Evolutionary conservation across 92 coral and sea anemone genomes (phyloP), one percentile per base, ranked within the genome.

Genomic region (Isaurus tuberculatus): DNA sequence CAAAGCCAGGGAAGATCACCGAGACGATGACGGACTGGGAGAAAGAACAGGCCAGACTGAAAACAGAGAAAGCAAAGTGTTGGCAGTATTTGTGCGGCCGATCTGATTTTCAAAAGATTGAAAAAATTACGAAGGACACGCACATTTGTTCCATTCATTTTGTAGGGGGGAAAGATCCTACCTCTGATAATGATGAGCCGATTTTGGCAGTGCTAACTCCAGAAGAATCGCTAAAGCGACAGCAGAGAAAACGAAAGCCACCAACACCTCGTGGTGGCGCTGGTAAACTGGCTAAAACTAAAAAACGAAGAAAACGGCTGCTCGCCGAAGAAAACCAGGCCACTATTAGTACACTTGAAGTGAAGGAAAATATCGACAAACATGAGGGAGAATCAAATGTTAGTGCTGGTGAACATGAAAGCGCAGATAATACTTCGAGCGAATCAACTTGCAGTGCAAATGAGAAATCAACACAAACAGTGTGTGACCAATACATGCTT

Each of bases 391-490:
- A 25, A n/a, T n/a, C n/a, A n/a, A n/a, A n/a, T n/a, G n/a, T n/a
- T n/a, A n/a, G n/a, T n/a, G n/a, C n/a, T n/a, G n/a, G n/a, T 65
- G 37, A 65, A 65, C 28, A 65, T 16, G n/a, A 65, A n/a, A n/a
- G n/a, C 71, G 15, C 17, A 27, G 36, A 65, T n/a, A n/a, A 32
- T 20, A 29, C 23, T 32, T 25, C 14, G 17, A n/a, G n/a, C n/a
- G 4, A 65, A 25, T 5, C 1, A 11, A 17, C 25, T 28, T 15
- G 69, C 37, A 36, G 8, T 36, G n/a, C 42, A 36, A 36, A 8
- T 36, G 71, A 65, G 14, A 65, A 65, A n/a, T 25, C 34, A 22
- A 65, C 71, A 10, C 71, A 65, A 28, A 65, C 36, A 65, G 16
- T 30, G 28, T 65, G 27, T 31, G 5, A 65, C 3, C 32, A 65